Evolutionary conservation across 2,888 invertebrate species (phyloP).

Genomic region (Zygothrica quintamaculata): DNA sequence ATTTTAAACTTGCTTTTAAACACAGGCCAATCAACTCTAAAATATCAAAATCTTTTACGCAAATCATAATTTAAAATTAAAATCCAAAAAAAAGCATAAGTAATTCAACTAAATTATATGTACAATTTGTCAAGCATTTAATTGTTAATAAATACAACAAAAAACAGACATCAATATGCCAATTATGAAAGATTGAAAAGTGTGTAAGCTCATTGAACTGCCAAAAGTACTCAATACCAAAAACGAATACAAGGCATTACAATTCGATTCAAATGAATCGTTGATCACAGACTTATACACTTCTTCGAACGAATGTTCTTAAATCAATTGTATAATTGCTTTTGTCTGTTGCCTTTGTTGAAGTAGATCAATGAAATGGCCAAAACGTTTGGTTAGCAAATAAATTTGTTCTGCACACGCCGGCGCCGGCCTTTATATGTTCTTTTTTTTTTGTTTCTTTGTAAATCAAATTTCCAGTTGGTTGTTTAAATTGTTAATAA

Average conservation of each 20-base stretch:
- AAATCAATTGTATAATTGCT: neutral
- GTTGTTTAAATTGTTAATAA: constrained; percentile 44
- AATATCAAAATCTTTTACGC: no score
- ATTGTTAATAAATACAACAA: constrained; percentile 23
- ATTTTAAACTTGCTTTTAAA: constrained; percentile 34
- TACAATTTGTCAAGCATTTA: constrained; percentile 15
- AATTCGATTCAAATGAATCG: no score
- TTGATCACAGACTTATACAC: no score
- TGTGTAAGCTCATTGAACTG: constrained; percentile 59
- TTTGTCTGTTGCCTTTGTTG: neutral
- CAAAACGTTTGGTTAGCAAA: constrained; percentile 27
- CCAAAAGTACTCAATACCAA: constrained; percentile 18
- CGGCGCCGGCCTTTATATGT: constrained; percentile 38
- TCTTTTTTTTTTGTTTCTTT: constrained; percentile 15
- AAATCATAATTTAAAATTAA: no score
- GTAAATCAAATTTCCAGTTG: constrained; percentile 39
- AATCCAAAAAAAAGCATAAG: neutral
- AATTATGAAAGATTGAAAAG: constrained; percentile 21
- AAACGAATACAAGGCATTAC: no score
- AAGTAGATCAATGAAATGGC: constrained; percentile 9
- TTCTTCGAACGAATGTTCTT: no score
- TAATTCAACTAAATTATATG: neutral
- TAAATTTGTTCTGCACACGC: constrained; percentile 65
- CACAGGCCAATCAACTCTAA: constrained; percentile 70
- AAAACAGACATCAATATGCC: constrained; percentile 7